Percentiles rank a stretch among this genome's conserved stretches.
Evolutionary conservation across 2,888 invertebrate genomes (phyloP).

Genomic region (Pandemis corylana): DNA sequence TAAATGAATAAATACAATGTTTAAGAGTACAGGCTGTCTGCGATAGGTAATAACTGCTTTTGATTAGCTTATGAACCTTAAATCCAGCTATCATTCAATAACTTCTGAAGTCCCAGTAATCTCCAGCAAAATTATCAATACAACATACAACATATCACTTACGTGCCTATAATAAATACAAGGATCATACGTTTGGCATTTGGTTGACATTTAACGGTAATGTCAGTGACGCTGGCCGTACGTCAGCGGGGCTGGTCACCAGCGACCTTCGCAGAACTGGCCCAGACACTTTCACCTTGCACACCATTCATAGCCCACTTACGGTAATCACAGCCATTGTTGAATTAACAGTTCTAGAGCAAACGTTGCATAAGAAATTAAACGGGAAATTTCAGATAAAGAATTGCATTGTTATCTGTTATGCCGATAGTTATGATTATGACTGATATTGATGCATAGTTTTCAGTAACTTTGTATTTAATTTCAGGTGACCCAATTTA

Average conservation of each 20-base stretch:
- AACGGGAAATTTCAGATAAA: neutral
- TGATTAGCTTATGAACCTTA: no score
- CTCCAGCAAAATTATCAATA: neutral
- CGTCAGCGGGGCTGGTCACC: conserved; percentile 45
- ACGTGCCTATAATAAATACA: conserved; percentile 9
- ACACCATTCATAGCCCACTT: conserved; percentile 67
- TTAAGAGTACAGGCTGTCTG: no score
- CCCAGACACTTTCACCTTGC: conserved; percentile 74
- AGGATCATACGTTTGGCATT: conserved; percentile 61
- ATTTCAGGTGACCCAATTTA: no score
- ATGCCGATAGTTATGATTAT: neutral
- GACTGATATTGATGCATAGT: neutral
- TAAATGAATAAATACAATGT: no score
- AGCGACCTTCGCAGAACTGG: conserved; percentile 65
- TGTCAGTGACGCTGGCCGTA: conserved; percentile 53
- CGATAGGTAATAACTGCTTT: no score
- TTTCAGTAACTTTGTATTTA: neutral
- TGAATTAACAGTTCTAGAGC: conserved; percentile 54
- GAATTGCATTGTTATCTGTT: neutral
- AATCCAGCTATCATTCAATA: no score
- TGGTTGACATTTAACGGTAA: conserved; percentile 72
- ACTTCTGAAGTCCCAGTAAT: no score
- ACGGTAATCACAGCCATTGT: conserved; percentile 66
- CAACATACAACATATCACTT: neutral
- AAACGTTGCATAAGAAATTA: conserved; percentile 56